Evolutionary conservation across 2,113 vertebrate species (phyloP), one percentile per base, ranked within the genome.

Genomic region (Hemiprocne comata): DNA sequence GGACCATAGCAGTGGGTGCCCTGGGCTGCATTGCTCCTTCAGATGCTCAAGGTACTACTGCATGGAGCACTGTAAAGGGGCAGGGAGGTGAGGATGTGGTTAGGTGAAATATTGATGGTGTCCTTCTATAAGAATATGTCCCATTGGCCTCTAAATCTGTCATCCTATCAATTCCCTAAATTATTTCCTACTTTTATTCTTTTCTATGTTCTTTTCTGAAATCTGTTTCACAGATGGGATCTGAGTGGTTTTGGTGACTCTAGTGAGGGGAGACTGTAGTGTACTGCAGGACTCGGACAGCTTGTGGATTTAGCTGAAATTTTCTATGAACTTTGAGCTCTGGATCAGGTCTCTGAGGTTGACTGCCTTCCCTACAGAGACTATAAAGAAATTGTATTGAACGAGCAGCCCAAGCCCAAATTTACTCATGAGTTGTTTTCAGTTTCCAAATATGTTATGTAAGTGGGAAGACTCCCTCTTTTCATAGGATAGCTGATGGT

Each of bases 1-100:
- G 13, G 21, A 23, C 1, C 0, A 2, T 62, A n/a, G 72, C 65
- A 53, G 31, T 1, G 6, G 51, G 31, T 91, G 31, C 17, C 24
- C n/a, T 40, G 67, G 10, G 28, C 58, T 70, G 16, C 2, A 1
- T 9, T 78, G 51, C 25, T 77, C 23, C 34, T 80, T 50, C 17
- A 81, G 24, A 55, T 82, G 53, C 33, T 75, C 1, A 4, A 53
- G 66, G 9, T 72, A 10, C 3, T 81, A 10, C 38, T 70, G n/a
- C 29, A 69, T 0, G 10, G 44, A 83, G 9, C 25, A 14, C 17
- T 44, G 34, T 13, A 24, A 53, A 79, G 33, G 17, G 5, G 6
- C 50, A 71, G 4, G 24, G 42, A 61, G 17, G 10, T 74, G 50
- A 17, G n/a, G n/a, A 18, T 34, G 40, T 31, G 26, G 34, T 54